phyloP scores from a whole-genome alignment of 2,113 vertebrate genomes.

The Tragulus kanchil region DNA sequence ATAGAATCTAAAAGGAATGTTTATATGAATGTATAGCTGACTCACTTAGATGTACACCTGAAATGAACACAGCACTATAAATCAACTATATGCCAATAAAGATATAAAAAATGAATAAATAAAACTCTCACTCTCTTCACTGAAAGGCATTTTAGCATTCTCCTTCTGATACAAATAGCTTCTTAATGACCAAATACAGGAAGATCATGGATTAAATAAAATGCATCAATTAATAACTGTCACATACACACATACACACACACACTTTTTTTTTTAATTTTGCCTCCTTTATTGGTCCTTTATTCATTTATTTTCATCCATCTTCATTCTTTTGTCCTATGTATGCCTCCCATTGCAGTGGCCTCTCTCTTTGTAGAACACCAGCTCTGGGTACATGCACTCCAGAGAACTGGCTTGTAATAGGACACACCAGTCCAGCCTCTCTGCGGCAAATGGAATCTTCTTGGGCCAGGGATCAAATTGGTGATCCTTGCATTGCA shows the following conservation, averaged over 20 bases:
- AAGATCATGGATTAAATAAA: neutral
- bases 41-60: neutral
- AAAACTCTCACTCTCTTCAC: neutral
- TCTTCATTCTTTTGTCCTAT: too few relatives aligned
- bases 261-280: too few relatives aligned
- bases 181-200: neutral
- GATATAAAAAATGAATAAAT: neutral
- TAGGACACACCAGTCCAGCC: too few relatives aligned
- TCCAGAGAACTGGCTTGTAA: too few relatives aligned
- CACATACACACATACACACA: neutral
- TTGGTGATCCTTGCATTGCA: too few relatives aligned
- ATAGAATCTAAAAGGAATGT: neutral
- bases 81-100: neutral
- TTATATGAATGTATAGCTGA: neutral
- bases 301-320: too few relatives aligned
- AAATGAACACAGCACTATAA: neutral
- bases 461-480: too few relatives aligned
- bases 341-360: too few relatives aligned
- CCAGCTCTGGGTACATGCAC: too few relatives aligned
- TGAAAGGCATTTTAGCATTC: neutral
- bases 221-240: neutral
- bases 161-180: neutral
- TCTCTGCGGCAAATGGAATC: too few relatives aligned
- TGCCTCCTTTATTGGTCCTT: too few relatives aligned
- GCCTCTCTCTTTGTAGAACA: too few relatives aligned